phyloP scores from a whole-genome alignment of 2,888 invertebrate species.

The Folsomia manolachei region DNA sequence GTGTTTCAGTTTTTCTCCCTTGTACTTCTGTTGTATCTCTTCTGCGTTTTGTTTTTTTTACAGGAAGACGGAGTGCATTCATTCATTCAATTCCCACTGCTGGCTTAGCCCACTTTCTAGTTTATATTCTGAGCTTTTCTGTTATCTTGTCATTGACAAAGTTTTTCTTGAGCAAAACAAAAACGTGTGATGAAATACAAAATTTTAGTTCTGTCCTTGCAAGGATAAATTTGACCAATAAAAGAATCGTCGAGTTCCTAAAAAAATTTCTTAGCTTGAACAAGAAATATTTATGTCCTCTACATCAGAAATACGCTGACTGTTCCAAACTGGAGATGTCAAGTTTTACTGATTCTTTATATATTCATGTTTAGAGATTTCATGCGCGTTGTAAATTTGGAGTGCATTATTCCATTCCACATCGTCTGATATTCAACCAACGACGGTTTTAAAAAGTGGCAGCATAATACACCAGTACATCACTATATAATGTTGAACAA shows the following conservation, averaged over 20 bases:
- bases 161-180: not conserved
- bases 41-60: not conserved
- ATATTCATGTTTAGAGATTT: not conserved
- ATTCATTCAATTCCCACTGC: no score
- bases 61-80: no score
- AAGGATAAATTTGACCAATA: not conserved
- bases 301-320: not conserved
- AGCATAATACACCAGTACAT: not conserved
- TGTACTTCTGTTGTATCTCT: not conserved
- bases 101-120: not conserved
- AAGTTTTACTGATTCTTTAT: not conserved
- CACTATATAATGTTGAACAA: not conserved
- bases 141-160: conserved; percentile 1
- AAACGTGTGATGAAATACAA: not conserved
- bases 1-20: not conserved
- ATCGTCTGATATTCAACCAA: not conserved
- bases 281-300: not conserved
- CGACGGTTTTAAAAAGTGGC: not conserved
- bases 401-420: not conserved
- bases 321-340: not conserved
- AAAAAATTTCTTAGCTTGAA: not conserved
- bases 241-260: not conserved
- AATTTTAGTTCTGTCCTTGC: not conserved
- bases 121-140: not conserved
- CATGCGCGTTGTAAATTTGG: not conserved